A percentile compares a stretch with the other conserved stretches of the same genome.
Conservation (phyloP, 2,888 invertebrate genomes). For the Orchesellides sinensis region DNA sequence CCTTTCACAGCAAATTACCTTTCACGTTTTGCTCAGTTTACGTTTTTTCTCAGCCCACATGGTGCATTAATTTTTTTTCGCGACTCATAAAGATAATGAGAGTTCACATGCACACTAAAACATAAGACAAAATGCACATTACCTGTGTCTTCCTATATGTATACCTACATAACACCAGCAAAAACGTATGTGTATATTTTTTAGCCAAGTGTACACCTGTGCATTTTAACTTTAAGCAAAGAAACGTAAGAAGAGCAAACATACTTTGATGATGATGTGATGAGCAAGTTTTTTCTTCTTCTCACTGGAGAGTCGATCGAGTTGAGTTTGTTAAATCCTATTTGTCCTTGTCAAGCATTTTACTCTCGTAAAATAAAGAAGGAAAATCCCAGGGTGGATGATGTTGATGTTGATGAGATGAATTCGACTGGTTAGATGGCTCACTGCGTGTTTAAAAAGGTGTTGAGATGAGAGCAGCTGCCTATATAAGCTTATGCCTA, state of each 20-base stretch:
- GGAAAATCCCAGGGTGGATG: conserved; percentile 14
- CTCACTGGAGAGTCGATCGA: no score
- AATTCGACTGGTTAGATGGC: conserved; percentile 14
- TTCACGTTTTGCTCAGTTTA: no score
- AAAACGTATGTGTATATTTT: no score
- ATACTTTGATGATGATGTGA: conserved; percentile 9
- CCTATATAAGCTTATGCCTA: no score
- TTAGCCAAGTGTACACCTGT: no score
- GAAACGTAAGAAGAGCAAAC: no score
- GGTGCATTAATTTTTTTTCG: conserved; percentile 15
- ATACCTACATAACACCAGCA: no score
- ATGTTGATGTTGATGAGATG: conserved; percentile 20
- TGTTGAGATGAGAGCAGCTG: conserved; percentile 15
- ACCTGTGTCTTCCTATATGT: no score
- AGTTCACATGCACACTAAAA: conserved; percentile 26
- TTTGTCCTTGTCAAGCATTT: conserved; percentile 60
- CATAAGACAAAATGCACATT: no score
- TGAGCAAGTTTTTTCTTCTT: conserved; percentile 33
- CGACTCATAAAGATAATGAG: conserved; percentile 56
- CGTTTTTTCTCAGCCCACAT: not conserved
- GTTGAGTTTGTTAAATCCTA: conserved; percentile 50
- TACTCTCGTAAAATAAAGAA: conserved; percentile 22
- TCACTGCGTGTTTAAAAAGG: conserved; percentile 6
- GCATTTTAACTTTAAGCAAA: no score
- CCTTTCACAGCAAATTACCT: no score